Evolutionary conservation across 1,140 invertebrate genomes (phyloP).

Genomic region (Sogatella furcifera): DNA sequence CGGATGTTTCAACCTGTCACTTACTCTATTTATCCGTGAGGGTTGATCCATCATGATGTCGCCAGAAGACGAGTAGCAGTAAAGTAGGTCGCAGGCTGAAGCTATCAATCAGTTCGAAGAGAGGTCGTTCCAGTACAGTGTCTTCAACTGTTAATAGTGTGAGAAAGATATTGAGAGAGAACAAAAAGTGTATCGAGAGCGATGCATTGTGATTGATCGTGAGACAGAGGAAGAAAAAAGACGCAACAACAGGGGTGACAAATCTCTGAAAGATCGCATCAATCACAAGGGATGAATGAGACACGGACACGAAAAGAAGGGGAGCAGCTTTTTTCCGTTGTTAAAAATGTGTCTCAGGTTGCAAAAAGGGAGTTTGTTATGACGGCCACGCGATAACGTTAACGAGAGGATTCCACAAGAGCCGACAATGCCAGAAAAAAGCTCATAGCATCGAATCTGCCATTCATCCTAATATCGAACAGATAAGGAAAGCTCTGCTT

Average conservation of each 20-base stretch:
- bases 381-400: constrained; percentile 1
- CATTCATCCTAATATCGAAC: no score
- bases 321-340: neutral
- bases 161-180: neutral
- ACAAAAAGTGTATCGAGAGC: neutral
- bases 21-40: no score
- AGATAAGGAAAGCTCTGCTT: no score
- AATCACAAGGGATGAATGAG: constrained; percentile 2
- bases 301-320: neutral
- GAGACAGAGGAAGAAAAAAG: constrained; percentile 1
- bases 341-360: constrained; percentile 4
- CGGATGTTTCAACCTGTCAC: no score
- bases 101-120: no score
- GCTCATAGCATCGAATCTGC: no score
- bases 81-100: no score
- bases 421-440: neutral
- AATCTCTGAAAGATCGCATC: constrained; percentile 4
- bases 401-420: neutral
- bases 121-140: neutral
- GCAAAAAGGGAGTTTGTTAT: constrained; percentile 3
- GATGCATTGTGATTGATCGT: constrained; percentile 1
- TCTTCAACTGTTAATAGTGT: constrained; percentile 1
- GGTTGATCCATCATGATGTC: no score
- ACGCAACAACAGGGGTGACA: constrained; percentile 1
- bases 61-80: no score